Conservation (phyloP, 2,888 invertebrate genomes). For the Metopia argyrocephala region DNA sequence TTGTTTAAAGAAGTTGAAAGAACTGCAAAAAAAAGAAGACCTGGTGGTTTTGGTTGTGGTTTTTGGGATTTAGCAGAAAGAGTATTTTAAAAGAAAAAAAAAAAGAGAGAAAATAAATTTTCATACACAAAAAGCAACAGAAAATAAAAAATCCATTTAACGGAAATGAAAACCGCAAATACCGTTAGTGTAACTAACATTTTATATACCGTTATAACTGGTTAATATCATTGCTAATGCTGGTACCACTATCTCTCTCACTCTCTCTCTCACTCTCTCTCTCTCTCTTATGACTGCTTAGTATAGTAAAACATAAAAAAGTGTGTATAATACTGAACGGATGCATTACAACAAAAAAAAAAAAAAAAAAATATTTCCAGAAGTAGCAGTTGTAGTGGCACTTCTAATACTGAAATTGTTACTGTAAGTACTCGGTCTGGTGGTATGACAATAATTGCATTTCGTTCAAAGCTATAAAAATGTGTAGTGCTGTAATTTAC, state of each 20-base stretch:
- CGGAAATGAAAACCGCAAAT: constrained; percentile 51
- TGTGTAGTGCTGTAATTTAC: no score
- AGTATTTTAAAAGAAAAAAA: background rate
- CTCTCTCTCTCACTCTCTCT: no score
- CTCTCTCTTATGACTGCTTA: no score
- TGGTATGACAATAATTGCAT: background rate
- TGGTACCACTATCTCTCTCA: no score
- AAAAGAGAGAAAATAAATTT: background rate
- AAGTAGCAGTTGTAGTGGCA: constrained; percentile 1
- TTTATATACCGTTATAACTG: background rate
- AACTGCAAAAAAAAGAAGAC: background rate
- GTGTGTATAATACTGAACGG: background rate
- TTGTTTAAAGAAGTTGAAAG: no score
- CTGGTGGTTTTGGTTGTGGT: constrained; percentile 8
- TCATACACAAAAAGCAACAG: background rate
- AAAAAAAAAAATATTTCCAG: constrained; percentile 2
- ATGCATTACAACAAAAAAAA: constrained; percentile 12
- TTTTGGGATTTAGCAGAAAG: background rate
- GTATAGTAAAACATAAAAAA: no score
- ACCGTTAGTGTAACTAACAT: background rate
- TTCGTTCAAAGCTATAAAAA: background rate
- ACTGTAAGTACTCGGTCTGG: background rate
- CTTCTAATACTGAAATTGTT: background rate
- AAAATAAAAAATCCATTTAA: constrained; percentile 13
- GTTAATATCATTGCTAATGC: background rate